Evolutionary conservation across 1,140 invertebrate genomes (phyloP).

Genomic region (Neotoxoptera formosana): DNA sequence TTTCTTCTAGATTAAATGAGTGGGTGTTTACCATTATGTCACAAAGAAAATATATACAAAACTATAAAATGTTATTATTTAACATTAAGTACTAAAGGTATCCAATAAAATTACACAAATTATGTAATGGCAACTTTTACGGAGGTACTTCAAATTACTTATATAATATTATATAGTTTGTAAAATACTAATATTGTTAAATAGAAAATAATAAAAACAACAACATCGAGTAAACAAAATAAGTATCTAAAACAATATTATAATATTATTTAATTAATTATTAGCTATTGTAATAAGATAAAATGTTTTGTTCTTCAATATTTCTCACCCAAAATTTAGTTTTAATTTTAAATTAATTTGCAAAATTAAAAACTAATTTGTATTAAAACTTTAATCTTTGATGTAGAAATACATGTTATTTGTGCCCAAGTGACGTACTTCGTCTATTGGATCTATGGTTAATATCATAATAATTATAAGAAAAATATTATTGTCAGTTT

Average conservation of each 20-base stretch:
- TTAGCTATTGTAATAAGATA: neutral
- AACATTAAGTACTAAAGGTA: neutral
- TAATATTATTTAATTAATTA: neutral
- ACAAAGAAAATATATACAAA: neutral
- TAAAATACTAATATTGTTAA: neutral
- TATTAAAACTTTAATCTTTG: too few species aligned
- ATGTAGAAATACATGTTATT: neutral
- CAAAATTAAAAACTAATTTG: neutral
- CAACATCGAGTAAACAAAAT: too few species aligned
- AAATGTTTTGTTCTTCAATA: neutral
- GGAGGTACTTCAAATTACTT: too few species aligned
- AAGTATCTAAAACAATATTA: too few species aligned
- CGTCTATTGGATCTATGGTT: neutral
- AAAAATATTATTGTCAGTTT: neutral
- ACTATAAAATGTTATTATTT: neutral
- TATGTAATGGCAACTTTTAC: too few species aligned
- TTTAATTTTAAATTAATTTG: neutral
- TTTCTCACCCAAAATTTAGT: neutral
- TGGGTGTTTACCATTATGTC: neutral
- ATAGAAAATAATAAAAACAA: neutral
- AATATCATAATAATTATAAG: neutral
- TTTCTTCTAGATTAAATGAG: neutral
- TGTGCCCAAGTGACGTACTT: neutral
- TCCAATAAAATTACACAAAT: neutral
- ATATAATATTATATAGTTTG: too few species aligned